Base-by-base conservation (phyloP, 2,113 vertebrate species). In the Ceuthmochares aereus region DNA sequence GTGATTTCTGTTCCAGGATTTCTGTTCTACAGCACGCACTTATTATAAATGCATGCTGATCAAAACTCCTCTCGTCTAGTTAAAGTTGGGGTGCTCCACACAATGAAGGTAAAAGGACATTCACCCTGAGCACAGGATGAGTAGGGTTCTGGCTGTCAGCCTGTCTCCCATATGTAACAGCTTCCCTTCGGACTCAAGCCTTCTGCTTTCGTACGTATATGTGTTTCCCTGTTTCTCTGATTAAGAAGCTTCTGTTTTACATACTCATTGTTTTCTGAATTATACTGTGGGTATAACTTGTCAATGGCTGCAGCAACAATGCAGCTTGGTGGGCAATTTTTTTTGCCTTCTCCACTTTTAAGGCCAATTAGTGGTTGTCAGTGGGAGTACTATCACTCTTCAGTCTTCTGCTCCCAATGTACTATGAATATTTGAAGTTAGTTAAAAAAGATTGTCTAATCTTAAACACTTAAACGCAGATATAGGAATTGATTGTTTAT, bases 11-110 rank as follows among this genome's bases (percentile, higher is more conserved):
- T 49, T 8, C 49, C 34, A 64, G 29, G 25, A 64, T 56, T 64
- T 60, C 32, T 89, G 14, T 37, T 82, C 54, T 59, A 32, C 14
- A 51, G 26, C 9, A 27, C 43, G 21, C 14, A 74, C 5, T 51
- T 42, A 43, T 12, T 64, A 34, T 30, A 34, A 36, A 42, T 1
- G 8, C 36, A 43, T 0, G 0, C 11, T 0, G 2, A 74, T 16
- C 32, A 52, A 45, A 45, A 14, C 27, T 82, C 36, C 20, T 59
- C 37, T 43, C 7, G 27, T 74, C 21, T n/a, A 27, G 30, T 60
- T 75, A 60, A 67, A 74, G 21, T 14, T 51, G 43, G 26, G 3
- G 5, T 77, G 25, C 16, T 58, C 17, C 42, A 42, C 21, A 80
- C 32, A 32, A 12, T 6, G 7, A 81, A 22, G 36, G 30, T 49